These are phyloP conservation scores for Eciton burchellii DNA, from an alignment of 1,140 invertebrate species.

Conservation along the genomic window DNA sequence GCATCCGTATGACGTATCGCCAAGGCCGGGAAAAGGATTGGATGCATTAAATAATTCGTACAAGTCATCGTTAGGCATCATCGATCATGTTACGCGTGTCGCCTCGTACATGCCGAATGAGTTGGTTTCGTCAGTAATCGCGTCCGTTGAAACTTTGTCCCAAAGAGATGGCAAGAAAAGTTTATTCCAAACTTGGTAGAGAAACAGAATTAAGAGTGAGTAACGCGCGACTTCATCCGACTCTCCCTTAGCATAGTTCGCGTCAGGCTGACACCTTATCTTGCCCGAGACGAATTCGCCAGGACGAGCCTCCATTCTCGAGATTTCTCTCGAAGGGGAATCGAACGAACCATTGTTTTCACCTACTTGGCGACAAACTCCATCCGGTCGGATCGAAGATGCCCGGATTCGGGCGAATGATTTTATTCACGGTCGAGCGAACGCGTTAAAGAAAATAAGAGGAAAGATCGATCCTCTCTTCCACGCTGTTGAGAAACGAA, in stretches of 20 bases:
- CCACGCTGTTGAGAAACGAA: slow-evolving; percentile 19
- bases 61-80: slow-evolving; percentile 5
- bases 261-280: slow-evolving; percentile 44
- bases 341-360: slow-evolving; percentile 76
- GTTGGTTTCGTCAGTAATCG: slow-evolving; percentile 51
- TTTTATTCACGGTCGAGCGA: slow-evolving; percentile 59
- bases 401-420: slow-evolving; percentile 27
- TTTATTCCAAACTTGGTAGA: slow-evolving; percentile 5
- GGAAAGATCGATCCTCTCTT: background rate
- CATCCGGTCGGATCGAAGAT: slow-evolving; percentile 62
- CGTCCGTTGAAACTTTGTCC: slow-evolving; percentile 29
- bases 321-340: slow-evolving; percentile 56
- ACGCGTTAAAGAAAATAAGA: slow-evolving; percentile 58
- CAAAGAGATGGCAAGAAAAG: background rate
- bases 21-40: background rate
- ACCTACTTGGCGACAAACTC: slow-evolving; percentile 70
- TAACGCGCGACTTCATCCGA: slow-evolving; percentile 51
- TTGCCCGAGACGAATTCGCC: slow-evolving; percentile 26
- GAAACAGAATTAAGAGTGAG: slow-evolving; percentile 72
- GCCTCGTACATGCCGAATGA: slow-evolving; percentile 37
- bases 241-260: slow-evolving; percentile 18
- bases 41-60: slow-evolving; percentile 25
- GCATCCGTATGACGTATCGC: background rate
- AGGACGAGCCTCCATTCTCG: slow-evolving; percentile 21
- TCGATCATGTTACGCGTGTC: slow-evolving; percentile 43